Evolutionary conservation across 1,140 invertebrate species (phyloP).

Genomic region (Druon quercuslanigerum): DNA sequence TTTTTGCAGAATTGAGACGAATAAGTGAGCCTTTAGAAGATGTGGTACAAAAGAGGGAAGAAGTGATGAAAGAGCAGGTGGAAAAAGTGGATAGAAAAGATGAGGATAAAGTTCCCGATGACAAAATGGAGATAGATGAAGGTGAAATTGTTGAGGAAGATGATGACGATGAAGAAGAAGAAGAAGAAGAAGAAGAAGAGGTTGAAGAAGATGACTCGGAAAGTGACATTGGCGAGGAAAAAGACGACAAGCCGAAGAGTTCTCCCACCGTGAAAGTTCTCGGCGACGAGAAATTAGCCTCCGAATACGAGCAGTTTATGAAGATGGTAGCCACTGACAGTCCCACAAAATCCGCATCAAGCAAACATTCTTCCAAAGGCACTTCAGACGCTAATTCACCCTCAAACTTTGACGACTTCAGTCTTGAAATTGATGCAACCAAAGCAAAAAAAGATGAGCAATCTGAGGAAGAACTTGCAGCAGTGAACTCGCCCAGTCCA

Average conservation of each 20-base stretch:
- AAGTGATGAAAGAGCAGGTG: conserved; percentile 25
- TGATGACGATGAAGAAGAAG: conserved; percentile 33
- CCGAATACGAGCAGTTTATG: conserved; percentile 74
- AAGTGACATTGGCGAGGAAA: conserved; percentile 32
- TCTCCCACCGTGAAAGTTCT: conserved; percentile 38
- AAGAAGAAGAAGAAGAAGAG: conserved; percentile 38
- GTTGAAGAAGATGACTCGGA: conserved; percentile 35
- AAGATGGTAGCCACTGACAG: conserved; percentile 64
- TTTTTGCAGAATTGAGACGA: background rate
- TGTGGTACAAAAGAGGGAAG: conserved; percentile 4
- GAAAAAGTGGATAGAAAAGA: background rate
- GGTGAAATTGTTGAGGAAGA: conserved; percentile 36
- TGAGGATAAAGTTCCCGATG: conserved; percentile 3
- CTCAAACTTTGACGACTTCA: conserved; percentile 62
- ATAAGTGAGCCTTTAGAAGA: background rate
- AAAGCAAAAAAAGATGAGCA: conserved; percentile 49
- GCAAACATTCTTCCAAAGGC: conserved; percentile 21
- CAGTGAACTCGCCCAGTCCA: background rate
- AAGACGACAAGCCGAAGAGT: background rate
- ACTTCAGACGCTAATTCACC: conserved; percentile 27
- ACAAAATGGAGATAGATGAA: conserved; percentile 35
- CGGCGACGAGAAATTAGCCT: conserved; percentile 67
- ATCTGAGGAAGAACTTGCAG: conserved; percentile 25
- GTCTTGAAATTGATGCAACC: conserved; percentile 58
- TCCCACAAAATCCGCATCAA: background rate